Base-by-base conservation (phyloP, 2,797 vertebrate species). In the Furcifer pardalis region DNA sequence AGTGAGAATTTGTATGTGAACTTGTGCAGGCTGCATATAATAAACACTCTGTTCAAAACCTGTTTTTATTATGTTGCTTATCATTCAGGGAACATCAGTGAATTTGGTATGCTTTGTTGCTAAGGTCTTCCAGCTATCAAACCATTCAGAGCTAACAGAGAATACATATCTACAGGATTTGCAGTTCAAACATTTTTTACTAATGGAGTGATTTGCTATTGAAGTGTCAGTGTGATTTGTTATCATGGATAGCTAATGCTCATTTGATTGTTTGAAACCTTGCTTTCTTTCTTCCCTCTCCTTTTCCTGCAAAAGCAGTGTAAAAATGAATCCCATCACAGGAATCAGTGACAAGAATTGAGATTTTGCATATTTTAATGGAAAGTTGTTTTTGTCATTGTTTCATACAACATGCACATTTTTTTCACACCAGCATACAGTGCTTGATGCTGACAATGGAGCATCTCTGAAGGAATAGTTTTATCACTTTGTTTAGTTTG, bases 161-260 rank as follows among this genome's bases (percentile, higher is more conserved):
- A 80, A 77, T 69, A 79, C 84, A 85, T 88, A 68, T 84, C 83
- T 85, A 60, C 82, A 75, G 77, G 74, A 81, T 84, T 89, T 87
- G 80, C 84, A 88, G 79, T 77, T 86, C 73, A 85, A 83, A 84
- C 63, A 71, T 88, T 79, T 77, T 87, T 88, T 90, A 68, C 86
- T 90, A 86, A 80, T 87, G 82, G 71, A 87, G 27, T 71, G 77
- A 79, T 81, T 92, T 90, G 81, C 79, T 86, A 84, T 73, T 89
- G 86, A 89, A 89, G 79, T 89, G 89, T 92, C 88, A 89, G 73
- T 85, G 87, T 90, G 83, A 87, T 90, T 90, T 90, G 81, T 84
- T 91, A 88, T 84, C 72, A 74, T 60, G 30, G 32, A 59, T 68
- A 88, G 86, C 88, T 83, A 87, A 52, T 5, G n/a, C 60, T 86